Percentiles rank a stretch among this genome's conserved stretches.
phyloP scores from a whole-genome alignment of 2,888 invertebrate species.

The Cephus pulcher region DNA sequence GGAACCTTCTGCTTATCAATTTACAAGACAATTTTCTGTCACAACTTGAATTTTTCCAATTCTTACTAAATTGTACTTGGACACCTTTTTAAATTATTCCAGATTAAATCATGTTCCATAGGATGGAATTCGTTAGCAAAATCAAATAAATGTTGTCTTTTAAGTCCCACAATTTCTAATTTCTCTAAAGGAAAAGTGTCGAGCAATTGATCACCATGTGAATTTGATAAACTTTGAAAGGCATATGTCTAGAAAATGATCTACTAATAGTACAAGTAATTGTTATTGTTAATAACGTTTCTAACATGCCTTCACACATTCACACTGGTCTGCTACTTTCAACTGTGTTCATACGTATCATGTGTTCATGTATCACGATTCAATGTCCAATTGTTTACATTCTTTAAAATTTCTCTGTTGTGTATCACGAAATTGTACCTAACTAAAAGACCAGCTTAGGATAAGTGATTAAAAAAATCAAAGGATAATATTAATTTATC shows the following conservation, averaged over 20 bases:
- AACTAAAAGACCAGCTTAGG: neutral
- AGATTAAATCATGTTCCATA: neutral
- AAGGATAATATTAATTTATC: neutral
- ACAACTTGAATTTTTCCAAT: neutral
- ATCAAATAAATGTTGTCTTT: neutral
- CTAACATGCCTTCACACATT: neutral
- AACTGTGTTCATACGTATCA: too few relatives aligned
- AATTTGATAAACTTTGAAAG: neutral
- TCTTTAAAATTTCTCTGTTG: neutral
- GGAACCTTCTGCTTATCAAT: conserved; percentile 27
- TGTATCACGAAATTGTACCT: neutral
- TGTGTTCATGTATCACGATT: too few relatives aligned
- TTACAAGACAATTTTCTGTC: conserved; percentile 17
- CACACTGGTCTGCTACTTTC: neutral
- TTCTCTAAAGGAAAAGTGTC: neutral
- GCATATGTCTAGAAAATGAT: neutral
- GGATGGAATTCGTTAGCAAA: neutral
- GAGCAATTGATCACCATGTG: neutral
- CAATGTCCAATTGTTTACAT: neutral
- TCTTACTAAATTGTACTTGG: neutral
- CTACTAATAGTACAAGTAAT: neutral
- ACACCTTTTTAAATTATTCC: neutral
- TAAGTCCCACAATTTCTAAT: neutral
- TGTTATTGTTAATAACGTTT: neutral
- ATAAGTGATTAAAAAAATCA: neutral